Evolutionary conservation across 2,797 vertebrate species (phyloP), one percentile per base, ranked within the genome.

Genomic region (Otus scops): DNA sequence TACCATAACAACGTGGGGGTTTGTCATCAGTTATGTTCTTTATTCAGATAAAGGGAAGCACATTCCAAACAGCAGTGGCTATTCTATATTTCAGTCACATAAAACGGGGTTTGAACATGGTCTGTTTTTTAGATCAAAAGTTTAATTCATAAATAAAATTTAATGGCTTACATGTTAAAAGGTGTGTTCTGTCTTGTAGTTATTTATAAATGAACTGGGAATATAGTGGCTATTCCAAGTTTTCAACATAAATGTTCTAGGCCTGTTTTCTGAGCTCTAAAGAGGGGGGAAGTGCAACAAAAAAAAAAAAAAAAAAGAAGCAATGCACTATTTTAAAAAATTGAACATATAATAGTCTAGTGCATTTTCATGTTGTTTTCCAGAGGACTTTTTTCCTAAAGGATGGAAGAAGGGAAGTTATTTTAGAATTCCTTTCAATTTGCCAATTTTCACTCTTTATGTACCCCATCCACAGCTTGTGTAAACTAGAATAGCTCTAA

Each of bases 1-100:
- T 65, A 69, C 51, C 27, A 70, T 78, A 56, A 92, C 45, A 64
- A 94, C 87, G 53, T 1, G 38, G 43, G 39, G 64, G n/a, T 57
- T 96, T 86, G 86, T 85, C 63, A 57, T 50, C 36, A 67, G 50
- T 89, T 90, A 90, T 86, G 36, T n/a, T 89, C 93, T 95, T 90
- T 81, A 54, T 54, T 83, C 83, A 60, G 86, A 94, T 85, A 70
- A 92, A 89, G 56, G 74, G 63, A 28, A 95, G 27, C 5, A 3
- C 5, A 3, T 87, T 80, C 67, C 78, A 84, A 96, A 88, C 54
- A 83, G n/a, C 3, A 7, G 53, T 23, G 51, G 30, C 30, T 41
- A 27, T 41, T 93, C 81, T 70, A 8, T 7, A 47, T 78, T 94
- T 93, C 64, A 74, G 36, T 83, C 65, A 85, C 32, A 18, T 16